Evolutionary conservation across 1,140 invertebrate species (phyloP).

Genomic region (Pygmarrhopalites habei): DNA sequence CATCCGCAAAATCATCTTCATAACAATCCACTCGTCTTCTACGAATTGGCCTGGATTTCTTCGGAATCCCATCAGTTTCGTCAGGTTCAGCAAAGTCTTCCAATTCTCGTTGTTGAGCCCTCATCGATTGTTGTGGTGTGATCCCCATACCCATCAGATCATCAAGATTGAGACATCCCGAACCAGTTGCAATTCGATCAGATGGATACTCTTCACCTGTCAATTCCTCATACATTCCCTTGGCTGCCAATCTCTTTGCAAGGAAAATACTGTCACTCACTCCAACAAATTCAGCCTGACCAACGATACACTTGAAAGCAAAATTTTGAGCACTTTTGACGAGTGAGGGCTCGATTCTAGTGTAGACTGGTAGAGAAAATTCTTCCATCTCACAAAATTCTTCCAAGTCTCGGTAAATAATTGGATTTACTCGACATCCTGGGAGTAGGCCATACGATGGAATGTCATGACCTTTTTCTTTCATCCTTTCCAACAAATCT

Average conservation of each 20-base stretch:
- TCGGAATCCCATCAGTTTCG: too few relatives aligned
- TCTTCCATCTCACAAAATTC: neutral
- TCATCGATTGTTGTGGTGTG: too few relatives aligned
- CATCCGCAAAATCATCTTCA: too few relatives aligned
- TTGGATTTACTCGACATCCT: slow-evolving; percentile 10
- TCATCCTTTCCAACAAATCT: slow-evolving; percentile 15
- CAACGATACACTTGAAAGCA: slow-evolving; percentile 13
- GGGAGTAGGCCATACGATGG: slow-evolving; percentile 18
- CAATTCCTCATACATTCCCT: neutral
- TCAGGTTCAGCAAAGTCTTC: too few relatives aligned
- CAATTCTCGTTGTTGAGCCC: too few relatives aligned
- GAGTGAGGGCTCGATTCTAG: neutral
- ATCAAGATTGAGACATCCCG: neutral
- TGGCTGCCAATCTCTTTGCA: neutral
- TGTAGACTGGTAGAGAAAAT: neutral
- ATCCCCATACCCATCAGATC: slow-evolving; percentile 4
- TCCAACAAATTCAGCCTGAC: neutral
- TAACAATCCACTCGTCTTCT: too few relatives aligned
- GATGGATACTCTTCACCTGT: neutral
- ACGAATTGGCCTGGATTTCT: too few relatives aligned
- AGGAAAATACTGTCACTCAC: neutral
- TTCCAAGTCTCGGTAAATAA: slow-evolving; percentile 5
- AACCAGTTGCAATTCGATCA: neutral
- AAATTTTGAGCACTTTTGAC: neutral
- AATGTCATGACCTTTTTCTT: neutral